A percentile compares a stretch with the other conserved stretches of the same genome.
These are phyloP conservation scores for Melanotaenia boesemani DNA, from an alignment of 2,797 vertebrate genomes.

Conservation along the genomic window DNA sequence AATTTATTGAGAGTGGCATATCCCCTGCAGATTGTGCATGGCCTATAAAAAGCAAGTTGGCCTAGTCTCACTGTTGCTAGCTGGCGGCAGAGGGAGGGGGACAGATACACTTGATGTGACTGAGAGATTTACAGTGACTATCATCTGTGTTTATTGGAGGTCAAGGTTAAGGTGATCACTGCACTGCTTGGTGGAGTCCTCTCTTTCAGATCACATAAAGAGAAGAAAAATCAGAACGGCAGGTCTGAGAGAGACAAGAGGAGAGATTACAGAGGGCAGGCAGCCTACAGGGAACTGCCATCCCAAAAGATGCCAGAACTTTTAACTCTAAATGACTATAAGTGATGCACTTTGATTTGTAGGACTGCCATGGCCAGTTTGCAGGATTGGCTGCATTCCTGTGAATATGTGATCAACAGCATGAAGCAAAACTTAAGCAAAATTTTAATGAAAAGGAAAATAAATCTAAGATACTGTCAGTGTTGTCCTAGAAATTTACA, in stretches of 20 bases:
- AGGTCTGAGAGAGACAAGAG: conserved; percentile 28
- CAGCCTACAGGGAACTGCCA: conserved; percentile 18
- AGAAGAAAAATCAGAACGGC: conserved; percentile 38
- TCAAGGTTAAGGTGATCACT: conserved; percentile 46
- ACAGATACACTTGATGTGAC: conserved; percentile 18
- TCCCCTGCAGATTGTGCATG: conserved; percentile 40
- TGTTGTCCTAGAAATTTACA: neutral
- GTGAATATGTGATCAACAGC: neutral
- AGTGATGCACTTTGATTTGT: conserved; percentile 40
- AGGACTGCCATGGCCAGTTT: neutral
- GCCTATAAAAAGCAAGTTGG: conserved; percentile 42
- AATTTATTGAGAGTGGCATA: conserved; percentile 38
- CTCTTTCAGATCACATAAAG: conserved; percentile 46
- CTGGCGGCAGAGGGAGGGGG: conserved; percentile 20
- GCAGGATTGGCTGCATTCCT: neutral
- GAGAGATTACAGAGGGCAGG: conserved; percentile 31
- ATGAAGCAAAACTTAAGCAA: neutral
- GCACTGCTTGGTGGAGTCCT: conserved; percentile 13
- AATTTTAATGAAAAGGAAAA: neutral
- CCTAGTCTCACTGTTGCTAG: conserved; percentile 35
- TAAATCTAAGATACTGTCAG: neutral
- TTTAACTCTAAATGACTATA: neutral
- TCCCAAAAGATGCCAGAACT: conserved; percentile 8
- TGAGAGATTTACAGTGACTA: conserved; percentile 36
- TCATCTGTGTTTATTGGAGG: conserved; percentile 30